phyloP scores from a whole-genome alignment of 1,140 invertebrate species.

The Drosophila dunni region DNA sequence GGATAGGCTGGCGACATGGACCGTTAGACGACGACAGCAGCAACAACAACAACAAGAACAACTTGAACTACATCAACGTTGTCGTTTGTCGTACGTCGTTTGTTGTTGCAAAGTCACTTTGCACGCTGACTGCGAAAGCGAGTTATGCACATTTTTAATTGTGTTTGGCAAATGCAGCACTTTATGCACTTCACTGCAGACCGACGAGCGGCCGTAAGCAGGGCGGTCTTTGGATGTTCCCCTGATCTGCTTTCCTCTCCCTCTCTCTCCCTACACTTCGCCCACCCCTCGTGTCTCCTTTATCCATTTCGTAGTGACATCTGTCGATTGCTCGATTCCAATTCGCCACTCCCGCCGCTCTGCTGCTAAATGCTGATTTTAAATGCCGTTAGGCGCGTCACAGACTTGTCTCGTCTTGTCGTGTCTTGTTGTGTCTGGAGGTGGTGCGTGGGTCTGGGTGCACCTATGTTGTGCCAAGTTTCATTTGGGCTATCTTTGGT shows the following conservation, averaged over 20 bases:
- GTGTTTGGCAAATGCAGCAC: slow-evolving; percentile 74
- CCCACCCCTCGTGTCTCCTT: slow-evolving; percentile 13
- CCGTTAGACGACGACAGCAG: slow-evolving; percentile 61
- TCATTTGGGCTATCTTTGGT: slow-evolving; percentile 24
- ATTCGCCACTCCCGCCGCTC: slow-evolving; percentile 34
- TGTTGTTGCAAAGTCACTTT: slow-evolving; percentile 35
- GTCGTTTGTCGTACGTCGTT: slow-evolving; percentile 19
- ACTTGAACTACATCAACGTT: slow-evolving; percentile 70
- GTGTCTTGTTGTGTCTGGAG: slow-evolving; percentile 20
- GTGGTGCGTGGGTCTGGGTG: slow-evolving; percentile 18
- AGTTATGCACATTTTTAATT: slow-evolving; percentile 82
- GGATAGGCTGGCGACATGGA: slow-evolving; percentile 54
- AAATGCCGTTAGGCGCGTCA: slow-evolving; percentile 70
- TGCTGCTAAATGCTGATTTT: slow-evolving; percentile 60
- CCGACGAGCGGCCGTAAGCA: slow-evolving; percentile 17
- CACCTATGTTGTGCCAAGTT: slow-evolving; percentile 4
- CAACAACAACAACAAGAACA: slow-evolving; percentile 59
- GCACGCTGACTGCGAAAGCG: slow-evolving; percentile 42
- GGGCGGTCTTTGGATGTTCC: slow-evolving; percentile 40
- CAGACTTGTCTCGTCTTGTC: slow-evolving; percentile 39
- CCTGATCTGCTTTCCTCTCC: slow-evolving; percentile 9
- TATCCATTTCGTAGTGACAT: slow-evolving; percentile 17
- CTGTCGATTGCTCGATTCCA: slow-evolving; percentile 31
- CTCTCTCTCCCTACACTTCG: slow-evolving; percentile 14
- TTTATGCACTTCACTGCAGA: slow-evolving; percentile 56